phyloP scores from a whole-genome alignment of 2,888 invertebrate genomes.

The Ecliptopera silaceata region DNA sequence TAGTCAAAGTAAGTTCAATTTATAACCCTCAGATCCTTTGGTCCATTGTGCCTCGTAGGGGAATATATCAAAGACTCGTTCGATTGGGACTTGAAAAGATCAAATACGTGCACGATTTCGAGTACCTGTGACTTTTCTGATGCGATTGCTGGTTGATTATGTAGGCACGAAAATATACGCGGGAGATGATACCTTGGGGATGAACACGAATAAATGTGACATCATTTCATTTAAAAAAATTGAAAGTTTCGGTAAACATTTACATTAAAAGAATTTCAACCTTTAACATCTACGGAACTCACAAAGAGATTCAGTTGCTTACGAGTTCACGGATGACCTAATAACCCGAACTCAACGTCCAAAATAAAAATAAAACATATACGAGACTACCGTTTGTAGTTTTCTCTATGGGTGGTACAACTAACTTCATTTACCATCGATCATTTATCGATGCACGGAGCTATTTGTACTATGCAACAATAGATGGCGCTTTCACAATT shows the following conservation, averaged over 20 bases:
- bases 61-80: conserved; percentile 74
- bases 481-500: conserved; percentile 78
- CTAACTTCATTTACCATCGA: conserved; percentile 77
- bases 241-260: not conserved
- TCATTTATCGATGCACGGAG: conserved; percentile 78
- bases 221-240: not conserved
- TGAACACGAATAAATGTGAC: too few species aligned
- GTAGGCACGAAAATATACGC: conserved; percentile 27
- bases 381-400: conserved; percentile 72
- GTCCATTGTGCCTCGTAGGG: conserved; percentile 61
- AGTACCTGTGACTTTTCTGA: conserved; percentile 62
- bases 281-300: not conserved
- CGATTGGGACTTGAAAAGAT: conserved; percentile 78
- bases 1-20: conserved; percentile 64
- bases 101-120: conserved; percentile 61
- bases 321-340: conserved; percentile 40
- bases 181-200: not conserved
- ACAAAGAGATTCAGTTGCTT: not conserved
- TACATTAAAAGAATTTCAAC: not conserved
- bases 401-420: conserved; percentile 69
- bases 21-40: conserved; percentile 51
- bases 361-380: conserved; percentile 58
- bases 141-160: conserved; percentile 38
- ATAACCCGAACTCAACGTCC: conserved; percentile 52
- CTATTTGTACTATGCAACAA: conserved; percentile 80